Conservation (phyloP, 2,797 vertebrate genomes). For the Geotria australis region DNA sequence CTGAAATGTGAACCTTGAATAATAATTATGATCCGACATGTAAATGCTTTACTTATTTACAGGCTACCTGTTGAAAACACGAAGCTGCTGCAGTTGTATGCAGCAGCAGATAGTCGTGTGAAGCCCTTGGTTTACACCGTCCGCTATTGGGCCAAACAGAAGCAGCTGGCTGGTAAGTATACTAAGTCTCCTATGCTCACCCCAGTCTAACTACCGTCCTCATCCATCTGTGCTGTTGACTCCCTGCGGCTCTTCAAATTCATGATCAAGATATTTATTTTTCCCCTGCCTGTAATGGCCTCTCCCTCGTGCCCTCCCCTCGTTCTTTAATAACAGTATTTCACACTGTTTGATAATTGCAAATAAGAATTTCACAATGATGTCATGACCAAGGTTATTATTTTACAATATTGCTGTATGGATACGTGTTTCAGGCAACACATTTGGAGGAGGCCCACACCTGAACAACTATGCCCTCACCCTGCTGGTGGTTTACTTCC, state of each 20-base stretch:
- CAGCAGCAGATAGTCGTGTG: slow-evolving; percentile 28
- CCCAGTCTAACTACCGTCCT: neutral
- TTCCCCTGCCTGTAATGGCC: too few relatives aligned
- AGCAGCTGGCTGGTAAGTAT: slow-evolving; percentile 36
- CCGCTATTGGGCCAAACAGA: slow-evolving; percentile 54
- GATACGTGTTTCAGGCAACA: slow-evolving; percentile 19
- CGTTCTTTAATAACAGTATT: too few relatives aligned
- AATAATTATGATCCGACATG: neutral
- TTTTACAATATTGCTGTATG: too few relatives aligned
- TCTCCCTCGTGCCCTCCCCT: too few relatives aligned
- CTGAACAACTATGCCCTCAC: slow-evolving; percentile 73
- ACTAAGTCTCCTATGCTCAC: too few relatives aligned
- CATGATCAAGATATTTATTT: too few relatives aligned
- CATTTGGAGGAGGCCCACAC: slow-evolving; percentile 32
- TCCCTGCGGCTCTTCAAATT: too few relatives aligned
- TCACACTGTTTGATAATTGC: too few relatives aligned
- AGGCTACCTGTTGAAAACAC: slow-evolving; percentile 65
- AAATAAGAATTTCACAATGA: too few relatives aligned
- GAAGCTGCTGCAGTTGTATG: slow-evolving; percentile 41
- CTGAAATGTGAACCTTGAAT: neutral
- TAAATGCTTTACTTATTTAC: neutral
- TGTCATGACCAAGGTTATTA: too few relatives aligned
- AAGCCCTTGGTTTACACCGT: slow-evolving; percentile 35
- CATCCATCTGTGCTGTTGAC: neutral
- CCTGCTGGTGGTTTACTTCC: slow-evolving; percentile 43